Evolutionary conservation across 2,113 vertebrate genomes (phyloP).

Genomic region (Dolichotis patagonum): DNA sequence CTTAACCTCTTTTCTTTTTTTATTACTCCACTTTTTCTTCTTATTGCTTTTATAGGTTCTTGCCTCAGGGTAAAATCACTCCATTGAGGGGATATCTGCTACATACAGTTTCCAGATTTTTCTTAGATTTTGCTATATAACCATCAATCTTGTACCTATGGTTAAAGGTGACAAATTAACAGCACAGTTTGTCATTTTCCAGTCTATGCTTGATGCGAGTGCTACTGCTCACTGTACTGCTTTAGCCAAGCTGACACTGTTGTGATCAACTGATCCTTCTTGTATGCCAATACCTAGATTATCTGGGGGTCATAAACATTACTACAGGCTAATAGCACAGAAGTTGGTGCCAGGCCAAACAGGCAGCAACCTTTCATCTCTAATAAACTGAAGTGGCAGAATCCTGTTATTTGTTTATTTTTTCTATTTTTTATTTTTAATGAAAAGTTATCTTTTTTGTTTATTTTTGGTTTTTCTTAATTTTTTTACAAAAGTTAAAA

Average conservation of each 20-base stretch:
- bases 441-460: not conserved
- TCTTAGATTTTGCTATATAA: not conserved
- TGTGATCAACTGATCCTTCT: not conserved
- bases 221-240: not conserved
- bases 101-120: not conserved
- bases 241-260: not conserved
- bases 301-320: not conserved
- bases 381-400: not conserved
- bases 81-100: not conserved
- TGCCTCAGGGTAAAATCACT: not conserved
- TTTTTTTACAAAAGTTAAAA: not conserved
- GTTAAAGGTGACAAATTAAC: not conserved
- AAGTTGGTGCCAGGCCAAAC: not conserved
- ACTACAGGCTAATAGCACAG: not conserved
- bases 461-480: not conserved
- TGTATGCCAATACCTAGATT: not conserved
- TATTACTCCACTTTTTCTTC: not conserved
- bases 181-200: not conserved
- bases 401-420: not conserved
- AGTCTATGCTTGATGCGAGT: not conserved
- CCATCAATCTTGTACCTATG: not conserved
- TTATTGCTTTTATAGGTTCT: not conserved
- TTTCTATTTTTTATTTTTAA: not conserved
- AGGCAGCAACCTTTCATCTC: not conserved
- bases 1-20: not conserved